phyloP scores from a whole-genome alignment of 2,113 vertebrate genomes.

The Melanostigma gelatinosum region DNA sequence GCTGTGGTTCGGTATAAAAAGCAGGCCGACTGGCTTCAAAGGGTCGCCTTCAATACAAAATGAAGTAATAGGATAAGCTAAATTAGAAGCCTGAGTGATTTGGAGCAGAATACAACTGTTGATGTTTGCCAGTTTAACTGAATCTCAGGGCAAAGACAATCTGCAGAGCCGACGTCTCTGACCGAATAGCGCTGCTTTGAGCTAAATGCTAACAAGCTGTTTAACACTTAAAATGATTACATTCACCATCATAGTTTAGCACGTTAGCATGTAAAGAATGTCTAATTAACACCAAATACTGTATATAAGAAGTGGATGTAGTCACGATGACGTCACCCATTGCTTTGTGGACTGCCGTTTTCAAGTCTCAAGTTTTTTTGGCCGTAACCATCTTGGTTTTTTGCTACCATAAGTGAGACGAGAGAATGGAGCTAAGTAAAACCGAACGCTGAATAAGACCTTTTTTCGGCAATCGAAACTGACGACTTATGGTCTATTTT shows the following conservation, averaged over 20 bases:
- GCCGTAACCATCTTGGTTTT: too few species aligned
- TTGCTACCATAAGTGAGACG: too few species aligned
- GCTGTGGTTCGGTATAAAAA: constrained; percentile 11
- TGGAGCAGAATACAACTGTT: background rate
- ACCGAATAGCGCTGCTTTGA: background rate
- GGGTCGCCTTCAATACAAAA: background rate
- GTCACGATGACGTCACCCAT: too few species aligned
- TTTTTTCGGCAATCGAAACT: too few species aligned
- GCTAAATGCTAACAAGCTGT: background rate
- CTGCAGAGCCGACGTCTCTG: background rate
- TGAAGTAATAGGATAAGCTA: background rate
- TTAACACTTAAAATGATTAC: too few species aligned
- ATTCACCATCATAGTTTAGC: background rate
- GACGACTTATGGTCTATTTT: background rate
- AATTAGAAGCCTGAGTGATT: background rate
- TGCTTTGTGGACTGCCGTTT: too few species aligned
- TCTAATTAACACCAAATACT: background rate
- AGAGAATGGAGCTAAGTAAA: too few species aligned
- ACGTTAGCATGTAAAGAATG: background rate
- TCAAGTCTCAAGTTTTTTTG: too few species aligned
- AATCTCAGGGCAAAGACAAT: background rate
- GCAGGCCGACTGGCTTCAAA: background rate
- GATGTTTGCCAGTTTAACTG: background rate
- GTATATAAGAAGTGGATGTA: too few species aligned
- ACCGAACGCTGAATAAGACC: too few species aligned